Conservation (phyloP, 2,113 vertebrate genomes). For the Stomatorhinus ivindoensis region DNA sequence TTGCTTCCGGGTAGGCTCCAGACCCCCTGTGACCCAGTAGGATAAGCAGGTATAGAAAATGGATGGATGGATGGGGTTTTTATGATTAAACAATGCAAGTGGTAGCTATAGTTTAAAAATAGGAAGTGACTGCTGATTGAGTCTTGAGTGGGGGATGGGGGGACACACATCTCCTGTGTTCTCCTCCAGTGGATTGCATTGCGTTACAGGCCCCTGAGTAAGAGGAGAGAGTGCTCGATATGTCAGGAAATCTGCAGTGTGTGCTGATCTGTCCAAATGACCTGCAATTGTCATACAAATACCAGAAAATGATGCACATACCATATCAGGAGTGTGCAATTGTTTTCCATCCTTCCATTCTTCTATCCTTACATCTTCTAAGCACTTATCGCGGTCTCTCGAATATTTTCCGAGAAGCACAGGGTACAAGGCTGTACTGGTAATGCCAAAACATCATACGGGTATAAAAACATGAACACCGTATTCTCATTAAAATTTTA, state of each 20-base stretch:
- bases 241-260: background rate
- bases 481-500: background rate
- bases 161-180: conserved; percentile 27
- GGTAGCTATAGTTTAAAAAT: conserved; percentile 13
- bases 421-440: background rate
- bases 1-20: too few species aligned
- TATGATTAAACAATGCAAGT: background rate
- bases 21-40: too few species aligned
- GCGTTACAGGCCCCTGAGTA: background rate
- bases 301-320: background rate
- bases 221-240: background rate
- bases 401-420: background rate
- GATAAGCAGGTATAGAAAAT: too few species aligned
- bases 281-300: background rate
- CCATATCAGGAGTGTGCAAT: background rate
- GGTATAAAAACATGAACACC: background rate
- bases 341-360: background rate
- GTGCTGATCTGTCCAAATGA: background rate
- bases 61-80: too few species aligned
- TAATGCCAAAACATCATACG: background rate
- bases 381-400: background rate
- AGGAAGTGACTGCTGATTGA: conserved; percentile 34
- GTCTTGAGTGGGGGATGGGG: background rate
- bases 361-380: background rate
- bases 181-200: background rate